These are phyloP conservation scores for Drosophila insularis DNA, from an alignment of 1,140 invertebrate genomes.

Conservation along the genomic window DNA sequence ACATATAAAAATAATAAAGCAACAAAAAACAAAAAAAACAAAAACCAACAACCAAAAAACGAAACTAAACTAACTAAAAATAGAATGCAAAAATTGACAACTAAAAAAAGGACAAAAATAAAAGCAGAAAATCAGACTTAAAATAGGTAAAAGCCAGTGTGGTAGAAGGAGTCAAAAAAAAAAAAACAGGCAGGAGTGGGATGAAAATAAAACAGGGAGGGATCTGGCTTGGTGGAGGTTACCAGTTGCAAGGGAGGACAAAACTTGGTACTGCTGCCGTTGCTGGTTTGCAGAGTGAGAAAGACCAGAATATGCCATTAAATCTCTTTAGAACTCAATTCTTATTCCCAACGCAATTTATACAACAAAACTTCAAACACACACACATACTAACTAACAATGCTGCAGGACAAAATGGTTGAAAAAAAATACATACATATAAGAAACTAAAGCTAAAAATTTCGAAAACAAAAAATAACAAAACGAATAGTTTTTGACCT, in stretches of 20 bases:
- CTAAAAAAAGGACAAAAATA: too few species aligned
- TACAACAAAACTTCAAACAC: constrained; percentile 72
- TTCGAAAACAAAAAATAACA: not conserved
- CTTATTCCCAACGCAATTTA: constrained; percentile 81
- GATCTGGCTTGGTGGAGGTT: not conserved
- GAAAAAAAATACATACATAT: constrained; percentile 24
- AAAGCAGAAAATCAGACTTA: not conserved
- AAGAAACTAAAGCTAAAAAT: constrained; percentile 10
- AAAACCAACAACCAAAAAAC: not conserved
- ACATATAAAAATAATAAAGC: not conserved
- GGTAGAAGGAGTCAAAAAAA: not conserved
- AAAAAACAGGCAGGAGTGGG: not conserved
- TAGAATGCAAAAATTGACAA: constrained; percentile 57
- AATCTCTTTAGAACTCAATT: constrained; percentile 82
- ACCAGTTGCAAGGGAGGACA: not conserved
- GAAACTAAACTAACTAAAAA: not conserved
- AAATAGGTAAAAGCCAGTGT: not conserved
- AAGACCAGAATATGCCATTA: constrained; percentile 66
- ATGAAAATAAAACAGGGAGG: constrained; percentile 13
- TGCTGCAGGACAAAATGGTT: constrained; percentile 44
- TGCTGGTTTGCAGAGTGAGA: constrained; percentile 21
- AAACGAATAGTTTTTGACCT: constrained; percentile 7
- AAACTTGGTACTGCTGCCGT: constrained; percentile 9
- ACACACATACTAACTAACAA: constrained; percentile 42
- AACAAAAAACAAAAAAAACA: not conserved